Base-by-base conservation (phyloP, 2,888 invertebrate species). In the Thera obeliscata region DNA sequence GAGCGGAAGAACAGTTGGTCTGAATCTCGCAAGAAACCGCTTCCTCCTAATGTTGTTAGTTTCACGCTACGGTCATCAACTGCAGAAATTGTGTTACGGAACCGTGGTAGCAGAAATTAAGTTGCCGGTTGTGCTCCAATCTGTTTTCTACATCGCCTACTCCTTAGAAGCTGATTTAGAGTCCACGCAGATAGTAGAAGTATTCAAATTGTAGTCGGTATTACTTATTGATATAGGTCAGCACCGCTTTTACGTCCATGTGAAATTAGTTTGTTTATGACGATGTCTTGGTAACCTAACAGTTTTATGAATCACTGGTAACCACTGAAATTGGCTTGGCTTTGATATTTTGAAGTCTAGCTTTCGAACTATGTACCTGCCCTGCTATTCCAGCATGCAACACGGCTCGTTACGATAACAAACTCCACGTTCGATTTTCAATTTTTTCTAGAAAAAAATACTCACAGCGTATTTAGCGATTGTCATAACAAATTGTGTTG, bases 241-340 rank as follows among this genome's bases (percentile, higher is more conserved):
- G 59, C 36, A 50, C 43, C 41, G 55, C 43, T 12, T 48, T 48
- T 36, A 60, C 74, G 67, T 80, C 78, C 78, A 78, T 82, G 78
- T 77, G 75, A 76, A 2, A 22, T 9, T 77, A 22, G 76, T 81
- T 82, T 85, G 78, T 85, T 83, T 85, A 85, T 76, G 76, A 80
- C 69, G 43, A 5, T 68, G 56, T 73, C 72, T 75, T 74, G 67
- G 67, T 66, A 57, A 55, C 6, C 36, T 36, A 50, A 50, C 12
- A 50, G 43, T 46, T 46, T 46, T 46, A 46, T 46, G 43, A 22
- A 22, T 22, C 22, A 22, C 22, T 22, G 22, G 22, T 22, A 22
- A 22, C 22, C 22, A 22, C 22, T 22, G 22, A 22, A 22, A 22
- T 22, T 22, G 0, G 22, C 22, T 22, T 22, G 22, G 22, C 22